Percentiles rank a stretch among this genome's conserved stretches.
phyloP scores from a whole-genome alignment of 2,888 invertebrate species.

The Andricus quercusramuli region DNA sequence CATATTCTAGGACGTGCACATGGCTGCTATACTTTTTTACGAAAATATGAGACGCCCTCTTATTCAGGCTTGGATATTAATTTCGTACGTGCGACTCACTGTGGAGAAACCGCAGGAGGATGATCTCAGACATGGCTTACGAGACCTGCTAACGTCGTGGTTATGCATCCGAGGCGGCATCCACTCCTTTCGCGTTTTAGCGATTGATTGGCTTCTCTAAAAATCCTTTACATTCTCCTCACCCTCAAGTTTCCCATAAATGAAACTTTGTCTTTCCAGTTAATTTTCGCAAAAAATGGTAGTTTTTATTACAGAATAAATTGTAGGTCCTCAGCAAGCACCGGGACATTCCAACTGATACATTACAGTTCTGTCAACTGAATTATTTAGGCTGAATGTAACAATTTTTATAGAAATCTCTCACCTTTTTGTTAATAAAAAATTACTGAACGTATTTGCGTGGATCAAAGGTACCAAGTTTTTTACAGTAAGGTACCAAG shows the following conservation, averaged over 20 bases:
- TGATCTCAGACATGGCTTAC: neutral
- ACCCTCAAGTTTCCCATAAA: neutral
- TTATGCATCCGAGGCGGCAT: neutral
- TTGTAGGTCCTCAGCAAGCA: too few relatives aligned
- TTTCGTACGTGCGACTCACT: conserved; percentile 3
- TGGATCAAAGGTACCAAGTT: too few relatives aligned
- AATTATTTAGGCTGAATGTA: too few relatives aligned
- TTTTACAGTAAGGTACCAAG: too few relatives aligned
- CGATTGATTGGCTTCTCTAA: neutral
- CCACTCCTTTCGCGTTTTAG: neutral
- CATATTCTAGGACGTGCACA: conserved; percentile 2
- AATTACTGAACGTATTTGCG: too few relatives aligned
- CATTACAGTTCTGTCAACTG: too few relatives aligned
- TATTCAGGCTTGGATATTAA: neutral
- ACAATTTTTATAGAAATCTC: too few relatives aligned
- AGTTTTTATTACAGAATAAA: neutral
- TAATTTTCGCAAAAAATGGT: neutral
- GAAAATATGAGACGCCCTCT: conserved; percentile 5
- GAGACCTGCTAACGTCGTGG: neutral
- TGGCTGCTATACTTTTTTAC: neutral
- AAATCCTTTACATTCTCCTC: neutral
- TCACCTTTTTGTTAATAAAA: too few relatives aligned
- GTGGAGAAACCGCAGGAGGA: conserved; percentile 1
- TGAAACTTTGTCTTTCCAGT: neutral
- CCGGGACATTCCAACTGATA: too few relatives aligned